Percentiles rank a stretch among this genome's conserved stretches.
These are phyloP conservation scores for Cairina moschata DNA, from an alignment of 2,113 vertebrate genomes.

Conservation along the genomic window DNA sequence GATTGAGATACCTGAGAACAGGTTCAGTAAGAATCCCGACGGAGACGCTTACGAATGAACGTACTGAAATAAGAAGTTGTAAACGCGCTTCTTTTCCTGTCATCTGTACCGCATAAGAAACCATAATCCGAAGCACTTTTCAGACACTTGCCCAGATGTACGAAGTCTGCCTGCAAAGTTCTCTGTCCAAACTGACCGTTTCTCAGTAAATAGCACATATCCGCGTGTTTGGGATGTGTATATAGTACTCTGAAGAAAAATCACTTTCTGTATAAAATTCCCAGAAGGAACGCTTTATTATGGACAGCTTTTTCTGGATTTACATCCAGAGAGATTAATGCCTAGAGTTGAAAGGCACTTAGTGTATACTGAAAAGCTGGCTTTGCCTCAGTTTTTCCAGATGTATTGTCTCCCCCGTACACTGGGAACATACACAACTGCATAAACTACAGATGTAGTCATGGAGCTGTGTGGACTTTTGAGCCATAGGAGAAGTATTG, in stretches of 20 bases:
- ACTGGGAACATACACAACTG: constrained; percentile 39
- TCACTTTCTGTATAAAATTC: background rate
- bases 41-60: constrained; percentile 24
- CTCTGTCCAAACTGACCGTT: background rate
- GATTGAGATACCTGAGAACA: constrained; percentile 54
- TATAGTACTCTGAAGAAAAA: background rate
- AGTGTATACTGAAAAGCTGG: constrained; percentile 47
- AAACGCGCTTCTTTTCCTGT: background rate
- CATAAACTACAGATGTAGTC: constrained; percentile 62
- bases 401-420: constrained; percentile 67
- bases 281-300: constrained; percentile 35
- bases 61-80: constrained; percentile 47
- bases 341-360: constrained; percentile 52
- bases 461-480: constrained; percentile 68
- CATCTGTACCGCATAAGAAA: background rate
- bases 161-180: constrained; percentile 37
- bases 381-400: constrained; percentile 69
- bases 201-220: background rate
- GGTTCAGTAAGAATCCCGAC: constrained; percentile 57
- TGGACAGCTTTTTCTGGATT: constrained; percentile 55
- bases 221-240: background rate
- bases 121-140: constrained; percentile 28
- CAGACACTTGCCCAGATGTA: background rate
- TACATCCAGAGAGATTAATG: constrained; percentile 64
- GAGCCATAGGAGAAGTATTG: constrained; percentile 44